Evolutionary conservation across 2,113 vertebrate genomes (phyloP).

Genomic region (Microcebus jonahi): DNA sequence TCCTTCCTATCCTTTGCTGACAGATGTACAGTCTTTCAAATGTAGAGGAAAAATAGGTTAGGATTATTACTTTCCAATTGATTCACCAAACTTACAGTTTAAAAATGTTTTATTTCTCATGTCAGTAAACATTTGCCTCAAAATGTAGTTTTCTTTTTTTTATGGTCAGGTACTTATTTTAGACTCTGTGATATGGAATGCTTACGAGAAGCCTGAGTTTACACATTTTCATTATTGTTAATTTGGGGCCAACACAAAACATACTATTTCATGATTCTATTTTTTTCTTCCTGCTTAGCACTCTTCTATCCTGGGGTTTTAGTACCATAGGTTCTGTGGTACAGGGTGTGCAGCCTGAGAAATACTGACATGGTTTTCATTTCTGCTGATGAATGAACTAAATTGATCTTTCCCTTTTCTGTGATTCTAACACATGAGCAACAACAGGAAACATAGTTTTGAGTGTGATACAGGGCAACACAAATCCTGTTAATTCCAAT

Average conservation of each 20-base stretch:
- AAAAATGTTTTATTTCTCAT: not conserved
- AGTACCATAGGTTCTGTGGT: not conserved
- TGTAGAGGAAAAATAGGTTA: not conserved
- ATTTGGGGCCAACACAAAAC: not conserved
- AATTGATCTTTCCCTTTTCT: not conserved
- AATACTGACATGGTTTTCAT: not conserved
- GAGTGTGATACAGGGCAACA: not conserved
- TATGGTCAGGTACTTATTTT: not conserved
- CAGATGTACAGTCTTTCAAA: not conserved
- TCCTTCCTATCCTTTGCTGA: not conserved
- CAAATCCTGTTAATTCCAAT: conserved; percentile 3
- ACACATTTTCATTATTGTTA: not conserved
- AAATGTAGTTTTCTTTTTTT: not conserved
- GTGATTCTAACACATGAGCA: not conserved
- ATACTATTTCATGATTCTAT: not conserved
- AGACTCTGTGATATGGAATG: not conserved
- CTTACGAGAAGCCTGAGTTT: not conserved
- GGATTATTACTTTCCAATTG: not conserved
- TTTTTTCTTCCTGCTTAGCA: not conserved
- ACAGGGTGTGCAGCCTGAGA: not conserved
- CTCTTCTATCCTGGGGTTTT: not conserved
- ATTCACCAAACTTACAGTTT: not conserved
- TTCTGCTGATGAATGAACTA: not conserved
- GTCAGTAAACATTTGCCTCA: not conserved
- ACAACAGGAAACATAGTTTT: not conserved